Conservation (phyloP, 2,888 invertebrate species). For the Heliconius cydno region DNA sequence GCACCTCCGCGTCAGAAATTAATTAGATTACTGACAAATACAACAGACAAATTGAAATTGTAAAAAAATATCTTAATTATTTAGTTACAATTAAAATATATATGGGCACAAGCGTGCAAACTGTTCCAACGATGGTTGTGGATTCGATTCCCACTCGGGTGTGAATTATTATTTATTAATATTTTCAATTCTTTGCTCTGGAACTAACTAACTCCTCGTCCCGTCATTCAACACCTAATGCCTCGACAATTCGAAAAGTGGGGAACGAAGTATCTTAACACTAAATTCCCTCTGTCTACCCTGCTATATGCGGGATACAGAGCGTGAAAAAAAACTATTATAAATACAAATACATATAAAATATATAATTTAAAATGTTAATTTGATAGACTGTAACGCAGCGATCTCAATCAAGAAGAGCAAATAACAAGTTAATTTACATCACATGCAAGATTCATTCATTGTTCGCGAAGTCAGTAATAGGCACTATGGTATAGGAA, state of each 20-base stretch:
- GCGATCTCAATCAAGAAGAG: not conserved
- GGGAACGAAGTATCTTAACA: not conserved
- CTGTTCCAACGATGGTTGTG: not conserved
- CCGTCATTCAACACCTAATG: not conserved
- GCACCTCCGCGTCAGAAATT: slow-evolving; percentile 52
- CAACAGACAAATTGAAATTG: slow-evolving; percentile 22
- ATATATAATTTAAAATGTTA: slow-evolving; percentile 3
- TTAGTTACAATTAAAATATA: not conserved
- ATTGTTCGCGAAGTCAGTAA: slow-evolving; percentile 62
- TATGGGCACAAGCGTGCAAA: not conserved
- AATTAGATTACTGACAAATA: slow-evolving; percentile 40
- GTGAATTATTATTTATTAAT: not conserved
- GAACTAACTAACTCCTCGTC: too few relatives aligned
- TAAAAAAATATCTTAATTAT: not conserved
- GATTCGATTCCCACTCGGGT: not conserved
- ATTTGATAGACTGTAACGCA: not conserved
- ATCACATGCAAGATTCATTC: slow-evolving; percentile 54
- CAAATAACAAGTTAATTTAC: slow-evolving; percentile 31
- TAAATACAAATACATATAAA: not conserved
- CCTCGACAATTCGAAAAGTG: not conserved
- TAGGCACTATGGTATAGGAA: slow-evolving; percentile 57
- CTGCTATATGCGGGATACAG: too few relatives aligned
- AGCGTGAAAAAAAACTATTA: not conserved
- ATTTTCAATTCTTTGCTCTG: not conserved
- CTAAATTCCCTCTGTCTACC: not conserved